Evolutionary conservation across 2,113 vertebrate genomes (phyloP), one percentile per base, ranked within the genome.

Genomic region (Nannobrachium achirus): DNA sequence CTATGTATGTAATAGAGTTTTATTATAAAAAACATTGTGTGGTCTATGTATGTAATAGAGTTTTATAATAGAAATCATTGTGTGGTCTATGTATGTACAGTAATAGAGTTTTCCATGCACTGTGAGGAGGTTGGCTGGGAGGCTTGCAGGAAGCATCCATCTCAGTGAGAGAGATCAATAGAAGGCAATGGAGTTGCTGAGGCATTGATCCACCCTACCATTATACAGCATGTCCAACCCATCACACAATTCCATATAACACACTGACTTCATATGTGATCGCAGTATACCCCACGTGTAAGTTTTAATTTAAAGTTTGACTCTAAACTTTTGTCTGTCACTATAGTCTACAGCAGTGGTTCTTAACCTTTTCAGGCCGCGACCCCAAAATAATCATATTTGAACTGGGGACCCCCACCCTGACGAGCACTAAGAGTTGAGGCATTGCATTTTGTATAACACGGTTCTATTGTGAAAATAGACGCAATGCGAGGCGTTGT

Each of bases 81-180:
- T 73, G 58, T 33, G 25, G 25, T 33, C 56, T 58, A 58, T 56
- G 45, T 60, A 33, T 2, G 25, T n/a, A n/a, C n/a, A n/a, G n/a
- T 33, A 41, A 76, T 82, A 80, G 84, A 90, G 79, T 69, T 80
- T 78, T 86, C 75, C 58, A 65, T 75, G 76, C 25, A 33, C 25
- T 69, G 58, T 70, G 73, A 78, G 69, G 70, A 80, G 62, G 53
- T 58, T 20, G 10, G 41, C 64, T 52, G 19, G 20, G 38, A 73
- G 66, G 72, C 71, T 71, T 72, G 75, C 72, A 80, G 78, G 87
- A 85, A 42, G 75, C 83, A 88, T 88, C 78, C 79, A 86, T 92
- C 89, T 87, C 66, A 15, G 72, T 73, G 51, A 64, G 67, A 20
- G 65, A 70, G 85, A 93, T 92, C 92, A 83, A 93, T 93, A 88